phyloP scores from a whole-genome alignment of 2,888 invertebrate species.

The Philopedon plagiatum region DNA sequence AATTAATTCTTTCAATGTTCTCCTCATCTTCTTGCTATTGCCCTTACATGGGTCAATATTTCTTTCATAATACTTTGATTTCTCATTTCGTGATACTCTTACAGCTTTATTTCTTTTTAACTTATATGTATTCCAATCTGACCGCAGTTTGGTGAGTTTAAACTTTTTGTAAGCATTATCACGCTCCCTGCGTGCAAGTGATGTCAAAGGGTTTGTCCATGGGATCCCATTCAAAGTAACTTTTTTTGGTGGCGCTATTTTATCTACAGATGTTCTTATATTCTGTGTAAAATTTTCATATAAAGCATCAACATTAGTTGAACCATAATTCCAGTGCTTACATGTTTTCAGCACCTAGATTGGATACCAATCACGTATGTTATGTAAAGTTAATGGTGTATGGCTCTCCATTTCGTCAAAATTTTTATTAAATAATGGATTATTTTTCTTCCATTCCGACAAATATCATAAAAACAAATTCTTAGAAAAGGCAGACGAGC shows the following conservation, averaged over 20 bases:
- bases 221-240: not conserved
- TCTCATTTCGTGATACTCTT: not conserved
- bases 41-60: slow-evolving; percentile 8
- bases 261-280: not conserved
- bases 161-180: not conserved
- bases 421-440: too few relatives aligned
- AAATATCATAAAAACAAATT: too few relatives aligned
- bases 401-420: too few relatives aligned
- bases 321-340: not conserved
- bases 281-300: not conserved
- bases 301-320: not conserved
- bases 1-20: slow-evolving; percentile 7
- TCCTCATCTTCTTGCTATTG: slow-evolving; percentile 12
- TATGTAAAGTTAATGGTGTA: too few relatives aligned
- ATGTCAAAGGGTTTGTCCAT: not conserved
- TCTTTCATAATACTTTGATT: not conserved
- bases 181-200: not conserved
- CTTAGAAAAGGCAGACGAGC: too few relatives aligned
- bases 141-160: not conserved
- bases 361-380: not conserved
- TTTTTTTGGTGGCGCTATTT: not conserved
- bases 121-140: slow-evolving; percentile 6
- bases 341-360: not conserved
- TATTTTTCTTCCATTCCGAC: too few relatives aligned
- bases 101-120: not conserved